Conservation (phyloP, 2,888 invertebrate genomes). For the Spilosoma lubricipeda region DNA sequence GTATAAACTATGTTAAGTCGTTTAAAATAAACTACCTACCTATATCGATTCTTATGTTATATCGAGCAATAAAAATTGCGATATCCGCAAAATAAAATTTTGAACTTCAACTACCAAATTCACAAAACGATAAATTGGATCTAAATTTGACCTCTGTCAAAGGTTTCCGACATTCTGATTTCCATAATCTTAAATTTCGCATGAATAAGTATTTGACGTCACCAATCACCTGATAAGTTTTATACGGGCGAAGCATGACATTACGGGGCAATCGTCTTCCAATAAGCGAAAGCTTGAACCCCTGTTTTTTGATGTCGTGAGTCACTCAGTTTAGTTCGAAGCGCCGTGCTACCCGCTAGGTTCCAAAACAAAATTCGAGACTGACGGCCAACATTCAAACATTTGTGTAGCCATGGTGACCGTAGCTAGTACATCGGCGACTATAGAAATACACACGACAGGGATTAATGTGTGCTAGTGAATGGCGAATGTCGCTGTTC, state of each 20-base stretch:
- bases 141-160: slow-evolving; percentile 51
- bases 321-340: slow-evolving; percentile 66
- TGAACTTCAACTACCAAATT: slow-evolving; percentile 45
- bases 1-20: not conserved
- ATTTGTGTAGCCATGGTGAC: slow-evolving; percentile 77
- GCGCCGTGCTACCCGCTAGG: slow-evolving; percentile 72
- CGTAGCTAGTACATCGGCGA: slow-evolving; percentile 55
- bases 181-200: slow-evolving; percentile 57
- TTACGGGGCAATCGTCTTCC: slow-evolving; percentile 70
- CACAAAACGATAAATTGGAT: slow-evolving; percentile 47
- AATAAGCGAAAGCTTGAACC: slow-evolving; percentile 71
- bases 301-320: slow-evolving; percentile 70
- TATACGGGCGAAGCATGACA: slow-evolving; percentile 71
- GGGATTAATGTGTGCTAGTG: slow-evolving; percentile 57
- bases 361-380: slow-evolving; percentile 55
- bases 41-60: slow-evolving; percentile 11
- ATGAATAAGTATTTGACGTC: slow-evolving; percentile 72
- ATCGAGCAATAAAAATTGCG: slow-evolving; percentile 30
- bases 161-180: slow-evolving; percentile 55
- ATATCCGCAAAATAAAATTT: slow-evolving; percentile 26
- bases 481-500: slow-evolving; percentile 56
- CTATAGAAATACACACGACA: slow-evolving; percentile 59
- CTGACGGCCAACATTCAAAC: slow-evolving; percentile 57
- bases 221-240: slow-evolving; percentile 75
- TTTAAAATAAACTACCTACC: not conserved